Conservation (phyloP, 2,113 vertebrate species). For the Oncorhynchus tshawytscha region DNA sequence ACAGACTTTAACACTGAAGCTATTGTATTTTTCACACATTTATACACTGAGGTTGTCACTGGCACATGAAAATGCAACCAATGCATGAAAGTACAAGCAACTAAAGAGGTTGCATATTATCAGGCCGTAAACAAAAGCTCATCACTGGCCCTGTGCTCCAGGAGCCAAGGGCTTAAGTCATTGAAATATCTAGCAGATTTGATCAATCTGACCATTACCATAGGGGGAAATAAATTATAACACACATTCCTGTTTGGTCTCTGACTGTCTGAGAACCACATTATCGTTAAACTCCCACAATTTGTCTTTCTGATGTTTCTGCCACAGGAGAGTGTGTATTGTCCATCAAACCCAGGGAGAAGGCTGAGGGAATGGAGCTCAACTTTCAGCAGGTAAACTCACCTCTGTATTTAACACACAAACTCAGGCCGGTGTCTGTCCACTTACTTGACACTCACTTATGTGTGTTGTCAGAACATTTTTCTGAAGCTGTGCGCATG, state of each 20-base stretch:
- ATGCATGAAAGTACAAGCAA: too few species aligned
- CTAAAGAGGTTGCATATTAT: too few species aligned
- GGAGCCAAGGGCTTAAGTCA: background rate
- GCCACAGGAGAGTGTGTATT: slow-evolving; percentile 87
- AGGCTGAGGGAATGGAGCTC: slow-evolving; percentile 85
- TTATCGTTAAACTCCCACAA: background rate
- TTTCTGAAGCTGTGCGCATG: too few species aligned
- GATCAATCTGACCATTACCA: background rate
- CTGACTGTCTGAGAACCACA: background rate
- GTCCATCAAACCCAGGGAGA: slow-evolving; percentile 84
- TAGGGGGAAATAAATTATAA: background rate
- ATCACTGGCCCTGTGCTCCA: too few species aligned
- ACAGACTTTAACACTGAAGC: slow-evolving; percentile 5
- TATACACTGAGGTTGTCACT: too few species aligned
- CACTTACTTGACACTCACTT: background rate
- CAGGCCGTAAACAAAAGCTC: too few species aligned
- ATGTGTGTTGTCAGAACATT: too few species aligned
- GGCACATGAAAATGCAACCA: too few species aligned
- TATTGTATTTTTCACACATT: background rate
- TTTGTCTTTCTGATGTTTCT: background rate
- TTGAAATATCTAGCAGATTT: background rate
- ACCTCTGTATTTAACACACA: background rate
- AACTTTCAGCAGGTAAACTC: slow-evolving; percentile 91
- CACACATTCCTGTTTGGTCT: background rate
- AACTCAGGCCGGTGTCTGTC: background rate